phyloP scores from a whole-genome alignment of 2,888 invertebrate genomes.

The Conomelus anceps region DNA sequence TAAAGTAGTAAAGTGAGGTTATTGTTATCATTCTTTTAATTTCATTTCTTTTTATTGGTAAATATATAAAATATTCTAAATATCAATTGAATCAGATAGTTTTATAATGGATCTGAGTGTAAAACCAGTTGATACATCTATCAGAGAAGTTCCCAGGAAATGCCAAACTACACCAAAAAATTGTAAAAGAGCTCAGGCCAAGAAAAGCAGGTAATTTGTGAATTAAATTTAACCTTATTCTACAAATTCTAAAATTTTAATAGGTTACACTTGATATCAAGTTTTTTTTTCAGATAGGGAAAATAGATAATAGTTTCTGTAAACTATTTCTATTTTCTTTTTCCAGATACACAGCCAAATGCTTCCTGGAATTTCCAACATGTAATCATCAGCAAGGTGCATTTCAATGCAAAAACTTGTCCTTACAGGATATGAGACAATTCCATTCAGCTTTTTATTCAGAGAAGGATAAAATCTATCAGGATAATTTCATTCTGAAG shows the following conservation, averaged over 20 bases:
- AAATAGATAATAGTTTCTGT: constrained; percentile 11
- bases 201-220: constrained; percentile 4
- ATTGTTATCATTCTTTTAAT: not conserved
- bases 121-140: not conserved
- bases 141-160: constrained; percentile 3
- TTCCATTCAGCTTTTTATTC: constrained; percentile 13
- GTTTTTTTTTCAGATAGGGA: constrained; percentile 5
- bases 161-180: not conserved
- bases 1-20: not conserved
- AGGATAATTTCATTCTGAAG: constrained; percentile 21
- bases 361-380: constrained; percentile 12
- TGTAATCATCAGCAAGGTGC: constrained; percentile 14
- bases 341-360: constrained; percentile 12
- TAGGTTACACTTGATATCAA: not conserved
- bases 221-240: not conserved
- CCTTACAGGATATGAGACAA: constrained; percentile 12
- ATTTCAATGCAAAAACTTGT: not conserved
- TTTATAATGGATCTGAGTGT: constrained; percentile 18
- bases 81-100: too few species aligned
- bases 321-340: constrained; percentile 9
- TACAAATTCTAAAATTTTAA: too few species aligned
- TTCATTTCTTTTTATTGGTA: too few species aligned
- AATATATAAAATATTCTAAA: too few species aligned
- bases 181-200: constrained; percentile 10
- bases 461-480: constrained; percentile 18